Conservation (phyloP, 2,113 vertebrate species). For the Craseonycteris thonglongyai region DNA sequence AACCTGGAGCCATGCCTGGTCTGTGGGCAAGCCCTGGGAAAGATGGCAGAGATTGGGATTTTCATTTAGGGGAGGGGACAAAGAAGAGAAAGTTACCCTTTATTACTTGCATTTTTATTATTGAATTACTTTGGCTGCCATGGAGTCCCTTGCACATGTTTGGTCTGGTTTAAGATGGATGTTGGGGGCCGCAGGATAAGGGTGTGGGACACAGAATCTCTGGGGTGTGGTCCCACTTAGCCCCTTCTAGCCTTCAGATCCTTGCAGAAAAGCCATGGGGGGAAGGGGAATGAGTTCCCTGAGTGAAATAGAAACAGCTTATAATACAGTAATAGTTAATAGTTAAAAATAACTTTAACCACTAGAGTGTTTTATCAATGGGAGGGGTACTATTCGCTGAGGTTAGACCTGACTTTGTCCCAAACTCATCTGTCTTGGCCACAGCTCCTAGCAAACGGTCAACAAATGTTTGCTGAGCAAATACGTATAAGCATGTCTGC, state of each 20-base stretch:
- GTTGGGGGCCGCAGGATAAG: fast-evolving
- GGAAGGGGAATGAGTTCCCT: not conserved
- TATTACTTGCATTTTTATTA: not conserved
- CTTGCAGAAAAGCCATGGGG: not conserved
- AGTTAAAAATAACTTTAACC: not conserved
- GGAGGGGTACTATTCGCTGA: not conserved
- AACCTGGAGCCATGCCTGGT: no score
- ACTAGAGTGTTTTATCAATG: fast-evolving
- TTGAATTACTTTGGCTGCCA: not conserved
- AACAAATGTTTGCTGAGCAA: not conserved
- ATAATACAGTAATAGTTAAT: no score
- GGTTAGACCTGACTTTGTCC: not conserved
- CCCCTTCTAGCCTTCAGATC: not conserved
- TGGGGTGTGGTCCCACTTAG: no score
- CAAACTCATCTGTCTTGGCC: not conserved
- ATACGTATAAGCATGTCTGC: not conserved
- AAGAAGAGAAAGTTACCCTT: not conserved
- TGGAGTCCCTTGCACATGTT: no score
- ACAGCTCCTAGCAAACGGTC: not conserved
- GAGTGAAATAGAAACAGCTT: not conserved
- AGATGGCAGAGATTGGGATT: not conserved
- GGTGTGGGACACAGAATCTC: fast-evolving
- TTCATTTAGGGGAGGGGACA: not conserved
- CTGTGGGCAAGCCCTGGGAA: not conserved
- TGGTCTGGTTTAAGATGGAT: not conserved